Base-by-base conservation (phyloP, 1,140 invertebrate species). In the Temnothorax longispinosus region DNA sequence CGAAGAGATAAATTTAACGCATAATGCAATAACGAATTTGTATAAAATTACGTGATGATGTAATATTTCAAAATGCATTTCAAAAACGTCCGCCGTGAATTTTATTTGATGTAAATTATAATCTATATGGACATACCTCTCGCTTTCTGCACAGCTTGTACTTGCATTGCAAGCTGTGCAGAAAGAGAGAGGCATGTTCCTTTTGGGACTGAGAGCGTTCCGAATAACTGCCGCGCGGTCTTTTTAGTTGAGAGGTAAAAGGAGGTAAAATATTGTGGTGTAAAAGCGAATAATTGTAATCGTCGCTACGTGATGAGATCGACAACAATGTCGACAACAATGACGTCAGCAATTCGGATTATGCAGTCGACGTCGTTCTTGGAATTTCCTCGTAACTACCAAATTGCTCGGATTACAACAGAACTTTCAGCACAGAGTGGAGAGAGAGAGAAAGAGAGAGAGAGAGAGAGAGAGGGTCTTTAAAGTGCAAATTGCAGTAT, bases 331-430 rank as follows among this genome's bases (percentile, higher is more conserved):
- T 60, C 44, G 52, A 54, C 56, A 74, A 84, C 80, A 84, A 60
- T 75, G 80, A 84, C 41, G 69, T 60, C 41, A 74, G 54, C 80
- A 56, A 84, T 75, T 60, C 69, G 32, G 47, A 74, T 84, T 84
- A 84, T 84, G 69, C 44, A 84, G 69, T 74, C 41, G 54, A 75
- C 44, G 54, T 74, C 41, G 27, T 84, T 75, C 69, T 60, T 74
- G 80, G 41, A 84, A 84, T 84, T 84, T 84, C 80, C 54, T 75
- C 32, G 69, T 50, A 74, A 84, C 80, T 60, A 62, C 13, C 44
- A 50, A 60, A 75, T 84, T 50, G 54, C 69, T 84, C 41, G 44
- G 56, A 84, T 84, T 84, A 64, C 80, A 74, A 62, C 41, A 47
- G 54, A 74, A 84, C 69, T 84, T 84, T 60, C 54, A 75, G 13